These are phyloP conservation scores for Brachionus sp. DNA, from an alignment of 1,140 invertebrate genomes.

Conservation along the genomic window DNA sequence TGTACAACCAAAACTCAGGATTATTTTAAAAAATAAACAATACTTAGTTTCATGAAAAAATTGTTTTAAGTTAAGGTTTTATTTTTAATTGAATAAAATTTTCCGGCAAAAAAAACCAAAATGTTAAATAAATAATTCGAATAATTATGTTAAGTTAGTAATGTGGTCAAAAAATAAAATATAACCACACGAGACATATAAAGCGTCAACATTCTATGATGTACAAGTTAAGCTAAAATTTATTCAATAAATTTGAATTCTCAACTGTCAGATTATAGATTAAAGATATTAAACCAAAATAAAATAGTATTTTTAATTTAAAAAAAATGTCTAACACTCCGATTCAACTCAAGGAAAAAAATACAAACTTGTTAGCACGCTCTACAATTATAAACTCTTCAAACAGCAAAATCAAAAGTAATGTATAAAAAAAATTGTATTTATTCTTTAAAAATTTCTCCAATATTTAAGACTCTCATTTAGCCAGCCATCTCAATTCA, in stretches of 20 bases:
- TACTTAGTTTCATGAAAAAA: too few relatives aligned
- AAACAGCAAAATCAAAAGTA: conserved; percentile 25
- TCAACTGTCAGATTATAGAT: not conserved
- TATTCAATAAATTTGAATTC: not conserved
- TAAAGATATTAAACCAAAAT: not conserved
- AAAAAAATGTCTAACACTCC: not conserved
- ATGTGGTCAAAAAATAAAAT: not conserved
- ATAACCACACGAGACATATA: not conserved
- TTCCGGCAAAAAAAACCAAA: too few relatives aligned
- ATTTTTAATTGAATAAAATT: too few relatives aligned
- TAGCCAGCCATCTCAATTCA: not conserved
- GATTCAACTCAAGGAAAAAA: not conserved
- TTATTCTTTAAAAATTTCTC: not conserved
- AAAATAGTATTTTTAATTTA: not conserved
- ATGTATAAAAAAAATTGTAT: not conserved
- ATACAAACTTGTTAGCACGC: not conserved
- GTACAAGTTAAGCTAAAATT: not conserved
- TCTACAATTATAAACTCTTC: not conserved
- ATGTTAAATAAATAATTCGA: too few relatives aligned
- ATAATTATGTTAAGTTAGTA: not conserved
- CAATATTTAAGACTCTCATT: not conserved
- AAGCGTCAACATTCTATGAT: not conserved
- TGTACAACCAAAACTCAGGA: too few relatives aligned
- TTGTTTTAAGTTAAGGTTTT: too few relatives aligned
- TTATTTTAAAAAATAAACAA: too few relatives aligned